phyloP scores from a whole-genome alignment of 37 sponge, comb jelly and placozoan species.

The Mnemiopsis leidyi region DNA sequence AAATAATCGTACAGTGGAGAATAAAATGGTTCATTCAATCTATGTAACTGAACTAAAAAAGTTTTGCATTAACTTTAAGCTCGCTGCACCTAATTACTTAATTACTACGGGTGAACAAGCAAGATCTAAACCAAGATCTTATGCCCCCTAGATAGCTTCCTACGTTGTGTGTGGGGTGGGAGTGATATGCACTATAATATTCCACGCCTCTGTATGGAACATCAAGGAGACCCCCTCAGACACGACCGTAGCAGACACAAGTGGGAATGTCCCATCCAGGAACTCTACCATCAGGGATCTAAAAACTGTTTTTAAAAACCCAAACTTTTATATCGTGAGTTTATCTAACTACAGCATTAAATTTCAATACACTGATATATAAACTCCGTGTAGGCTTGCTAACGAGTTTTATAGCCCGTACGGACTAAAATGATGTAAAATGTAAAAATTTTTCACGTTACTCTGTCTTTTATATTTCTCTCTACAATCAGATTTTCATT shows the following conservation, averaged over 20 bases:
- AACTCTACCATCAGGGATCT: not conserved
- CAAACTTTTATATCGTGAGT: conserved; percentile 26
- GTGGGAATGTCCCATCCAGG: not conserved
- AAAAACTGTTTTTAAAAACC: not conserved
- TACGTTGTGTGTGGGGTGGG: not conserved
- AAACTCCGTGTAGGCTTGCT: too few relatives aligned
- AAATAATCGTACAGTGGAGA: too few relatives aligned
- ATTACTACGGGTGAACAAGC: not conserved
- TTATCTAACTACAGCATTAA: too few relatives aligned
- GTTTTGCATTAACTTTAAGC: too few relatives aligned
- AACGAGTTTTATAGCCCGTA: too few relatives aligned
- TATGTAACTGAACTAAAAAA: too few relatives aligned
- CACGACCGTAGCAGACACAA: not conserved
- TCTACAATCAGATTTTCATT: not conserved
- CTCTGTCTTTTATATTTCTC: not conserved
- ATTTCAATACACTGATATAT: too few relatives aligned
- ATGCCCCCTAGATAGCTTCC: not conserved
- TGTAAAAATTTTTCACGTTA: too few relatives aligned
- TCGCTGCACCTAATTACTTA: not conserved
- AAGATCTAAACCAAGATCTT: too few relatives aligned
- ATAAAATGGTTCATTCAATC: too few relatives aligned
- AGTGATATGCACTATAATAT: conserved; percentile 11
- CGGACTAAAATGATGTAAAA: too few relatives aligned
- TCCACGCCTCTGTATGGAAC: conserved; percentile 35
- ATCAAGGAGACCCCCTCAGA: not conserved